phyloP scores from a whole-genome alignment of 2,888 invertebrate genomes.

The Rhamphomyia laevipes region DNA sequence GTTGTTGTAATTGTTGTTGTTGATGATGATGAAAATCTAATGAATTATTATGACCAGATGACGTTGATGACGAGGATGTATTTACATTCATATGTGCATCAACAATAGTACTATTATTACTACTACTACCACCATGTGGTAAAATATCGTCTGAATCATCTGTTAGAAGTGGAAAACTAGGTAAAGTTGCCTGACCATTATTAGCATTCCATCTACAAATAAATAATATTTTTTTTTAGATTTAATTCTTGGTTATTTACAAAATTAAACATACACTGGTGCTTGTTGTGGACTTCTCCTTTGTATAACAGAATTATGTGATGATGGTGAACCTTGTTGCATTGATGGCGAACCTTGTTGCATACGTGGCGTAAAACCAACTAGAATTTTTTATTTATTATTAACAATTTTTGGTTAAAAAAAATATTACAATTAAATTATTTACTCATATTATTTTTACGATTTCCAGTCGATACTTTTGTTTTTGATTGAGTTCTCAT shows the following conservation, averaged over 20 bases:
- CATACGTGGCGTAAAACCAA: conserved; percentile 42
- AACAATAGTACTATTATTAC: conserved; percentile 17
- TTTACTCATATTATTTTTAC: conserved; percentile 38
- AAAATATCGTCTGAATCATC: conserved; percentile 44
- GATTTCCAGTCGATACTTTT: conserved; percentile 45
- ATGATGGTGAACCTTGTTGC: conserved; percentile 46
- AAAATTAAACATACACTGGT: conserved; percentile 30
- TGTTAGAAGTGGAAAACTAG: conserved; percentile 65
- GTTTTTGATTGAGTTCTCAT: conserved; percentile 49
- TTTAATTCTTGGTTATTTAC: neutral
- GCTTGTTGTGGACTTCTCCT: conserved; percentile 37
- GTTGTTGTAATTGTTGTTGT: conserved; percentile 18
- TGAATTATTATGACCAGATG: conserved; percentile 23
- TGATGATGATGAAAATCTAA: conserved; percentile 20
- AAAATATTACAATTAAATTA: conserved; percentile 18
- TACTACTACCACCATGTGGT: conserved; percentile 24
- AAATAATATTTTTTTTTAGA: conserved; percentile 18
- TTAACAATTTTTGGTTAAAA: neutral
- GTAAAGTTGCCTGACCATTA: conserved; percentile 55
- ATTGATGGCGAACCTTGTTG: conserved; percentile 41
- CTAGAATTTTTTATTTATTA: conserved; percentile 22
- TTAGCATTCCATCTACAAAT: conserved; percentile 47
- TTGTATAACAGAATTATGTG: conserved; percentile 21
- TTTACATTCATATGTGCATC: conserved; percentile 15
- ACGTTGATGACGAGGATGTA: conserved; percentile 20